These are phyloP conservation scores for Bothrops jararaca DNA, from an alignment of 2,113 vertebrate species.

Conservation along the genomic window DNA sequence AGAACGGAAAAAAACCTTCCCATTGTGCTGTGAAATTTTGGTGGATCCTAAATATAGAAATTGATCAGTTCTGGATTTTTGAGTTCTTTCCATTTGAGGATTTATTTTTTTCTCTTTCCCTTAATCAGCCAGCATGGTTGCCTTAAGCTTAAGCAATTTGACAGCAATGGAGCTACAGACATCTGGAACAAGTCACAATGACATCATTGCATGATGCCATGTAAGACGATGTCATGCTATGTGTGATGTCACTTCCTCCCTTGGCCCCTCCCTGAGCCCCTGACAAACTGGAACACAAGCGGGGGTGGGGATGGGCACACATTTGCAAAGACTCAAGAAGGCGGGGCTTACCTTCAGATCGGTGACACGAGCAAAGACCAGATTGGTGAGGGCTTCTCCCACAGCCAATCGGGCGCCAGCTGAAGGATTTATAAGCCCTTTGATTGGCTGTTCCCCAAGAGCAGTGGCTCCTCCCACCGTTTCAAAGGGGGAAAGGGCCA, in stretches of 20 bases:
- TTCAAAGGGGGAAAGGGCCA: constrained; percentile 84
- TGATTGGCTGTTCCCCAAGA: constrained; percentile 90
- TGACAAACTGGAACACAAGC: background rate
- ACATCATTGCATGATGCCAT: background rate
- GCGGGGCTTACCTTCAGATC: constrained; percentile 73
- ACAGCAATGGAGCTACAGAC: background rate
- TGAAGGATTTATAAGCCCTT: constrained; percentile 81
- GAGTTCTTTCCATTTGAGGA: background rate
- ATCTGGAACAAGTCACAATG: background rate
- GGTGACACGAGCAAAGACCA: constrained; percentile 85
- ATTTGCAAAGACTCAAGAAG: background rate
- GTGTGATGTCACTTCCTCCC: background rate
- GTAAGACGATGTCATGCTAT: background rate
- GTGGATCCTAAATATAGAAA: background rate
- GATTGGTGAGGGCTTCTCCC: constrained; percentile 87
- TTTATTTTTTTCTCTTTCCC: background rate
- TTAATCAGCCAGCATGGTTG: background rate
- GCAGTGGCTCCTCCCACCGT: constrained; percentile 82
- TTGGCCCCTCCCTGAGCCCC: background rate
- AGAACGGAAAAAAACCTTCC: background rate
- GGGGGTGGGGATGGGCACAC: background rate
- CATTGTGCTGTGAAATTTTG: background rate
- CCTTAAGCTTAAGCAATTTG: background rate
- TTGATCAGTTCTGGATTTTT: background rate
- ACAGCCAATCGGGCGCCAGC: constrained; percentile 86